Base-by-base conservation (phyloP, 2,797 vertebrate species). In the Siniperca obscura region DNA sequence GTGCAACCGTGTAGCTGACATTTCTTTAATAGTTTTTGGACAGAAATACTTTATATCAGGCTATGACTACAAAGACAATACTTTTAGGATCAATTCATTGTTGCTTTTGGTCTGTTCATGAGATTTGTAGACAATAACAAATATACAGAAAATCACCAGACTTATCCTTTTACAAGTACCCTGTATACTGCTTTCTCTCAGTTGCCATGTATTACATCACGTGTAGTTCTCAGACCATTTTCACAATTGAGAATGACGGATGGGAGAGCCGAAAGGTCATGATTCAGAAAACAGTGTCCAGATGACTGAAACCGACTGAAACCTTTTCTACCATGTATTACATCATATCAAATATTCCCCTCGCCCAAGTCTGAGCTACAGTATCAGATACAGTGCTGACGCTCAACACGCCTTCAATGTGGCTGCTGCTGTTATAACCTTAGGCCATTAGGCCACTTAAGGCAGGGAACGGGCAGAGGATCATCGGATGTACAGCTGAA, bases 401-500 rank as follows among this genome's bases (percentile, higher is more conserved):
- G n/a, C 77, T 50, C 12, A n/a, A 30, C 70, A 21, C 0, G 12
- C 21, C 62, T 61, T 78, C 42, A 4, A 50, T 36, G 67, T 17
- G 70, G 46, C 80, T 70, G 67, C 44, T 71, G 36, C 55, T 62
- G 25, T 30, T 72, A 27, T 34, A 57, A 60, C 78, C 72, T 7
- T 0, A 76, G 80, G 82, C 82, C 88, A 86, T 72, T 75, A 81
- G 82, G 68, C 7, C 56, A 12, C 36, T 21, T 34, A 70, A 76
- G 74, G 67, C 70, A 50, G 56, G 61, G 65, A 76, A 55, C 3
- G 0, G 60, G 48, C 61, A 11, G 74, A 81, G 48, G 74, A 67
- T 59, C 61, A 36, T 80, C 13, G n/a, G 64, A 86, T 56, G 53
- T 76, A 74, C 76, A 87, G 85, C 87, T 86, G 82, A 82, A 92